Conservation (phyloP, 1,140 invertebrate genomes). For the Dufourea novaeangliae region DNA sequence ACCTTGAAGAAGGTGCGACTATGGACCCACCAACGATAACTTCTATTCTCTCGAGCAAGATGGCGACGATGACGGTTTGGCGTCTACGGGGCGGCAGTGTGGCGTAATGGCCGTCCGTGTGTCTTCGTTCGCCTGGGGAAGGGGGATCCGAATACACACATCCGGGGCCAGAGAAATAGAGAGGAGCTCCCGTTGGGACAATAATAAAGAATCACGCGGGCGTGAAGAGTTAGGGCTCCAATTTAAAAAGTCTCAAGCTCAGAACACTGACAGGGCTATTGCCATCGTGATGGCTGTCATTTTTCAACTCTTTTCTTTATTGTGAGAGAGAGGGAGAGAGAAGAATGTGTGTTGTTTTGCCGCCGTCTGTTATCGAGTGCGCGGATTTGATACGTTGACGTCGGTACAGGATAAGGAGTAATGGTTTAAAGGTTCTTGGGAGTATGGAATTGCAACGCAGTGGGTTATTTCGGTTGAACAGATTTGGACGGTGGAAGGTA, state of each 20-base stretch:
- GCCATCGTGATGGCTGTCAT: background rate
- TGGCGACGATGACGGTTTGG: background rate
- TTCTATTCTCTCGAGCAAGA: constrained; percentile 37
- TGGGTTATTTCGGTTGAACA: no score
- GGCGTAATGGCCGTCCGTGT: constrained; percentile 11
- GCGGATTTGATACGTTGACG: background rate
- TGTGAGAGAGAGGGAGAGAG: background rate
- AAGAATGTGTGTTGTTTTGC: no score
- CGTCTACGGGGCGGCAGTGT: no score
- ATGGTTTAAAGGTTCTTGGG: no score
- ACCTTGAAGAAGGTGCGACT: no score
- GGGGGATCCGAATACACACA: background rate
- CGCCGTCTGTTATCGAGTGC: background rate
- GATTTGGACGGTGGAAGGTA: no score
- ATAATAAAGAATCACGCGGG: constrained; percentile 5
- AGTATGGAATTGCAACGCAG: no score
- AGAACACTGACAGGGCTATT: background rate
- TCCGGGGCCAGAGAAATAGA: background rate
- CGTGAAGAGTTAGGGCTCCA: background rate
- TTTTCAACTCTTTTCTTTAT: background rate
- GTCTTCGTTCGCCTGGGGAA: background rate
- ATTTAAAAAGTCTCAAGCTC: constrained; percentile 32
- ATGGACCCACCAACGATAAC: no score
- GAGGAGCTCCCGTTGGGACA: background rate
- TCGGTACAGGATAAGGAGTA: no score